These are phyloP conservation scores for Pseudomyrmex dendroicus DNA, from an alignment of 1,140 invertebrate genomes.

Conservation along the genomic window DNA sequence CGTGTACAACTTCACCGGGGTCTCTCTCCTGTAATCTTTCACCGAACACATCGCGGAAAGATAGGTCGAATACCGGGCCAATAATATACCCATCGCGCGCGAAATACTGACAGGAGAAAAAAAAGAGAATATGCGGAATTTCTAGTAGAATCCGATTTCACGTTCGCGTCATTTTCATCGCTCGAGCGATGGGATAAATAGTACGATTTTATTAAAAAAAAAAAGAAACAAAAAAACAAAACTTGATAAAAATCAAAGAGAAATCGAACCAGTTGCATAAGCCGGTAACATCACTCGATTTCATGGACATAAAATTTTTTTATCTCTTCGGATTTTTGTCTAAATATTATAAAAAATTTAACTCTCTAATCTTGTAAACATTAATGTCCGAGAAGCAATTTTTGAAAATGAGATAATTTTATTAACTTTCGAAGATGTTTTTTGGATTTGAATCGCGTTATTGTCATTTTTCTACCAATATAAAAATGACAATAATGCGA, in stretches of 20 bases:
- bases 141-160: slow-evolving; percentile 18
- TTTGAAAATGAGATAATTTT: too few species aligned
- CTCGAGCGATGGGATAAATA: not conserved
- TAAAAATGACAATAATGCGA: too few species aligned
- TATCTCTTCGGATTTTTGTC: too few species aligned
- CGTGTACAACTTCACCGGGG: slow-evolving; percentile 14
- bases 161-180: slow-evolving; percentile 6
- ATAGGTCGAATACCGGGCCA: slow-evolving; percentile 24
- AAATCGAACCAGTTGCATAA: not conserved
- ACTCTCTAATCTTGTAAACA: too few species aligned
- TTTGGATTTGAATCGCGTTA: too few species aligned
- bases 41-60: slow-evolving; percentile 24
- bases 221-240: not conserved
- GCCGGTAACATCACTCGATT: slow-evolving; percentile 6
- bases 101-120: slow-evolving; percentile 42
- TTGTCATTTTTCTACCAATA: too few species aligned
- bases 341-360: too few species aligned
- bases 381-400: too few species aligned
- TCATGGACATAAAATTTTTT: too few species aligned
- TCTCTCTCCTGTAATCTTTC: slow-evolving; percentile 38
- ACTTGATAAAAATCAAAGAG: not conserved
- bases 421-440: too few species aligned
- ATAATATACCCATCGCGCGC: slow-evolving; percentile 40
- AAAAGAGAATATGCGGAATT: slow-evolving; percentile 21
- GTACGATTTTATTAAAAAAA: slow-evolving; percentile 8